Percentiles rank a stretch among this genome's conserved stretches.
These are phyloP conservation scores for Drosophila robusta DNA, from an alignment of 2,888 invertebrate genomes.

Conservation along the genomic window DNA sequence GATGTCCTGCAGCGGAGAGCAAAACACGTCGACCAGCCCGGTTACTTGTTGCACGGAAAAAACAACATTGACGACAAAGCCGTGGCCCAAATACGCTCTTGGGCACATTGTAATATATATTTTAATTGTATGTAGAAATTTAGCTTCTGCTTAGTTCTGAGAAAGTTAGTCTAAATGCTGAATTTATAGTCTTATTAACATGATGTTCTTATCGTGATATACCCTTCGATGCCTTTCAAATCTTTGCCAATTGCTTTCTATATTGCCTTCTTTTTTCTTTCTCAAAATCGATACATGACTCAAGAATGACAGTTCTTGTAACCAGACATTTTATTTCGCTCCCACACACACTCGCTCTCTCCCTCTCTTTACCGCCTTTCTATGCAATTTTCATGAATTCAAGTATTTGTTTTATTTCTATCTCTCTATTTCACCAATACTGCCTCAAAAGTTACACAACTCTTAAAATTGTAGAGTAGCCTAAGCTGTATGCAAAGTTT, in stretches of 20 bases:
- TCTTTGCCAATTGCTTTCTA: too few relatives aligned
- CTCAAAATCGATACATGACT: too few relatives aligned
- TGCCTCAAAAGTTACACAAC: neutral
- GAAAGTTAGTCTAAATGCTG: neutral
- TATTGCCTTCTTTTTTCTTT: too few relatives aligned
- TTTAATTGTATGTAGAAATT: neutral
- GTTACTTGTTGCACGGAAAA: conserved; percentile 54
- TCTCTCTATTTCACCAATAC: too few relatives aligned
- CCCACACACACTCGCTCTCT: too few relatives aligned
- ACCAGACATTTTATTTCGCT: too few relatives aligned
- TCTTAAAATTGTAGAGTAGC: neutral
- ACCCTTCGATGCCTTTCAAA: too few relatives aligned
- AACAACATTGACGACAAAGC: neutral
- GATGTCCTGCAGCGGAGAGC: conserved; percentile 44
- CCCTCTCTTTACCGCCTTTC: neutral
- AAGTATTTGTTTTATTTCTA: neutral
- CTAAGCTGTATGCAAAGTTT: neutral
- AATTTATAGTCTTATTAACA: neutral
- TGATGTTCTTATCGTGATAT: too few relatives aligned
- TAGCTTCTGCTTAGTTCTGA: too few relatives aligned
- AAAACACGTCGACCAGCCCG: conserved; percentile 12
- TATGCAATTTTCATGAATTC: neutral
- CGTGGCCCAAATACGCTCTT: conserved; percentile 13
- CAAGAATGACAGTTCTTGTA: too few relatives aligned
- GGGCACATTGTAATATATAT: neutral